Base-by-base conservation (phyloP, 2,888 invertebrate genomes). In the Coenonympha arcania region DNA sequence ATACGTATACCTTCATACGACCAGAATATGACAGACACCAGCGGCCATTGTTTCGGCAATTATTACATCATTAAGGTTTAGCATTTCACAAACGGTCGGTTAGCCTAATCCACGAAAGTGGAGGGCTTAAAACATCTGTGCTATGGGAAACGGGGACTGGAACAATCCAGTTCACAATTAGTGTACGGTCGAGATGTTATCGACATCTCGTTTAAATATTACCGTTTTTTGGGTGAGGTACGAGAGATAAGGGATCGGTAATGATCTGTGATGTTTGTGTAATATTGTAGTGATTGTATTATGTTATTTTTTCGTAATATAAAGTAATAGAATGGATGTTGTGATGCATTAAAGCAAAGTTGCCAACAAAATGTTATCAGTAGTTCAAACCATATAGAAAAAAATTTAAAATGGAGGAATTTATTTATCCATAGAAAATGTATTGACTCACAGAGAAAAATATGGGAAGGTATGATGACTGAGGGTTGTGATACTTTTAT, bases 1-100 rank as follows among this genome's bases (percentile, higher is more conserved):
- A 19, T 3, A 9, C 22, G 33, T 36, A n/a, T n/a, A n/a, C n/a
- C n/a, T n/a, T n/a, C n/a, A n/a, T 44, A 48, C 48, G 33, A 45
- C 9, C 24, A 20, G 24, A 28, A 8, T 28, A 54, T 54, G 54
- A 54, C 45, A 51, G 48, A 48, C 43, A 39, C 45, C 36, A 5
- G 24, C 43, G 24, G 18, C 44, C 48, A 56, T 56, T 55, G 52
- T 56, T 55, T 52, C 47, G 42, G 40, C 39, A 50, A 52, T 53
- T 48, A 48, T 53, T 53, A 50, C 53, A 40, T 56, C 55, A 50
- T 59, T 54, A 63, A 55, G 39, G 42, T 48, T 45, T 31, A 52
- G 15, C 26, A 49, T 51, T 50, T 52, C 45, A 52, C 48, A 49
- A 55, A 55, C 44, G 42, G 20, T 11, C 41, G 15, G 36, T 42